Base-by-base conservation (phyloP, 2,797 vertebrate species). In the Prionace glauca region DNA sequence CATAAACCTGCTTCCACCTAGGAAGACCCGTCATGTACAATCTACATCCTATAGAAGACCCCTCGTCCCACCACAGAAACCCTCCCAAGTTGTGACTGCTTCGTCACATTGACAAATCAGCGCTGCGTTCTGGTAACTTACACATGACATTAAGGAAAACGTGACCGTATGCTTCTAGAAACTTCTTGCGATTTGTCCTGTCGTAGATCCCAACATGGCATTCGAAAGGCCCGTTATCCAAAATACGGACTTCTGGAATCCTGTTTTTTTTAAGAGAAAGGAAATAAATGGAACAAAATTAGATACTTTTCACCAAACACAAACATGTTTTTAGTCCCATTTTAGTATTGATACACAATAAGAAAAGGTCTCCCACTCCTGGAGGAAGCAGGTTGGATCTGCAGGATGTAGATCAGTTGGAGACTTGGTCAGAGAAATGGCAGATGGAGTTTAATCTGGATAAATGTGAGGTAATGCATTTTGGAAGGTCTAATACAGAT, bases 151-250 rank as follows among this genome's bases (percentile, higher is more conserved):
- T 98, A 96, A 99, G 98, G 96, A 97, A 97, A 87, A 99, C 97
- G 32, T 98, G 99, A 88, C 98, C 98, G 0, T 98, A 99, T 0
- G 98, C 98, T 92, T 99, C 97, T n/a, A 99, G 98, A 97, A 99
- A 98, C 96, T 98, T 99, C 96, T 98, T 98, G 94, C 98, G 96
- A 0, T 98, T 98, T 24, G 98, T 97, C 1, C 98, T 97, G 97
- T 99, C 99, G 0, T 99, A 99, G 96, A 99, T 98, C 24, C 98
- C 98, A 96, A 99, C 99, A 0, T 99, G 98, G 96, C 99, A 99
- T 96, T 99, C 99, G 0, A 99, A 99, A 71, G 98, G 98, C 16
- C 99, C 99, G 0, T 98, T 98, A 96, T 99, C 99, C 0, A 98
- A 98, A 96, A 99, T 98, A 56, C 98, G 98, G 92, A 99, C 99